These are phyloP conservation scores for Hippocampus zosterae DNA, from an alignment of 2,113 vertebrate genomes.

Conservation along the genomic window DNA sequence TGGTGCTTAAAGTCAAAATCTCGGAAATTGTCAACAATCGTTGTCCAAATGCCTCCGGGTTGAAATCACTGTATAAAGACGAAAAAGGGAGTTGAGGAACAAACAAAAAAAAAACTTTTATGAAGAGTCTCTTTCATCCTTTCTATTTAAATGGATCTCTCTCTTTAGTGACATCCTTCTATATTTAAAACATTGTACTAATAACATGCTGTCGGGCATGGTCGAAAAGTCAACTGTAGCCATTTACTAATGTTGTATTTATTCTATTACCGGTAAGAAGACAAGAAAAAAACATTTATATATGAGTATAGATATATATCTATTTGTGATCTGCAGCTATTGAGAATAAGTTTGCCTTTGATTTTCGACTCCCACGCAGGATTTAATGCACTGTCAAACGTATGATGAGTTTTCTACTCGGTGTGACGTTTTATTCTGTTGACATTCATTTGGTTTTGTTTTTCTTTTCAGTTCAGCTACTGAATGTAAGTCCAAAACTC, in stretches of 20 bases:
- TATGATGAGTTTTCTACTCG: slow-evolving; percentile 62
- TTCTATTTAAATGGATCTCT: slow-evolving; percentile 68
- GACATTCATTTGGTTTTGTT: slow-evolving; percentile 40
- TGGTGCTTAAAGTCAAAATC: neutral
- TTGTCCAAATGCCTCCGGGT: neutral
- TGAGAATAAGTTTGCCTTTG: slow-evolving; percentile 63
- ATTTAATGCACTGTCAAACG: slow-evolving; percentile 62
- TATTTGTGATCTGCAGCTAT: slow-evolving; percentile 74
- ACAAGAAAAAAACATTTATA: slow-evolving; percentile 65
- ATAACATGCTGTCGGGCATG: slow-evolving; percentile 72
- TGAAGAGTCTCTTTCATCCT: slow-evolving; percentile 67
- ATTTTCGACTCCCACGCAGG: slow-evolving; percentile 58
- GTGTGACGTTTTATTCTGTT: slow-evolving; percentile 61
- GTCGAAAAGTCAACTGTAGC: slow-evolving; percentile 68
- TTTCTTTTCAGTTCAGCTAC: slow-evolving; percentile 67
- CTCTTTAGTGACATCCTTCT: slow-evolving; percentile 67
- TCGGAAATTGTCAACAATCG: neutral
- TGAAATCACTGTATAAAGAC: neutral
- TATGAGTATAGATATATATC: slow-evolving; percentile 70
- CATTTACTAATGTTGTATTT: slow-evolving; percentile 77
- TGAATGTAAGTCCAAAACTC: slow-evolving; percentile 72
- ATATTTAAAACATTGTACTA: slow-evolving; percentile 74
- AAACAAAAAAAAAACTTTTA: slow-evolving; percentile 55
- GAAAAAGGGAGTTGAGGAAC: slow-evolving; percentile 20
- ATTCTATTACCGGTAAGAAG: slow-evolving; percentile 73